Percentiles rank a stretch among this genome's conserved stretches.
Evolutionary conservation across 2,888 invertebrate species (phyloP).

Genomic region (Pachliopta kotzebuea): DNA sequence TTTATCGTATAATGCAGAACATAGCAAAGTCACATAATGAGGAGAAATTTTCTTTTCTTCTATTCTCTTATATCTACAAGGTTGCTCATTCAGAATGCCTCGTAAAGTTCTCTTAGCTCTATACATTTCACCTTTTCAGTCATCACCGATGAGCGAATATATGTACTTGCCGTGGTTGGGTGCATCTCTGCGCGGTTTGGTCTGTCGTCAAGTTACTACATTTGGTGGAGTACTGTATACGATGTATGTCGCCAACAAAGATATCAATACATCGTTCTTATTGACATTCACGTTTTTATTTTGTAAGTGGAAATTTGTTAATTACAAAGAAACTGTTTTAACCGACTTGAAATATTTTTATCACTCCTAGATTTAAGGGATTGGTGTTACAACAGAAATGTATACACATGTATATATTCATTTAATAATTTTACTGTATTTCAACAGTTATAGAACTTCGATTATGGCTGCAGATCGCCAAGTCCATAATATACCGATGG

Average conservation of each 20-base stretch:
- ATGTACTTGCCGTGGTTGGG: slow-evolving; percentile 69
- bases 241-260: slow-evolving; percentile 56
- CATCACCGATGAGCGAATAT: slow-evolving; percentile 64
- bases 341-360: too few species aligned
- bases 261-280: slow-evolving; percentile 56
- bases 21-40: too few species aligned
- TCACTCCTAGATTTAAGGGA: too few species aligned
- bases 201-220: slow-evolving; percentile 62
- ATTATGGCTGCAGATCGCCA: slow-evolving; percentile 62
- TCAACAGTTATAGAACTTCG: slow-evolving; percentile 57
- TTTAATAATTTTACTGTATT: not conserved
- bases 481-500: slow-evolving; percentile 58
- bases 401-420: too few species aligned
- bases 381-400: too few species aligned
- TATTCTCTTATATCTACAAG: too few species aligned
- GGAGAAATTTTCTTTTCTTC: too few species aligned
- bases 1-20: too few species aligned
- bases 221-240: slow-evolving; percentile 64
- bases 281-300: slow-evolving; percentile 60
- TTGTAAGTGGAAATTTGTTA: slow-evolving; percentile 50
- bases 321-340: not conserved
- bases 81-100: too few species aligned
- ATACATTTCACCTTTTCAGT: slow-evolving; percentile 40
- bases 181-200: slow-evolving; percentile 57
- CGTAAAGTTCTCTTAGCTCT: too few species aligned